phyloP scores from a whole-genome alignment of 2,113 vertebrate species.

The Cavia porcellus region DNA sequence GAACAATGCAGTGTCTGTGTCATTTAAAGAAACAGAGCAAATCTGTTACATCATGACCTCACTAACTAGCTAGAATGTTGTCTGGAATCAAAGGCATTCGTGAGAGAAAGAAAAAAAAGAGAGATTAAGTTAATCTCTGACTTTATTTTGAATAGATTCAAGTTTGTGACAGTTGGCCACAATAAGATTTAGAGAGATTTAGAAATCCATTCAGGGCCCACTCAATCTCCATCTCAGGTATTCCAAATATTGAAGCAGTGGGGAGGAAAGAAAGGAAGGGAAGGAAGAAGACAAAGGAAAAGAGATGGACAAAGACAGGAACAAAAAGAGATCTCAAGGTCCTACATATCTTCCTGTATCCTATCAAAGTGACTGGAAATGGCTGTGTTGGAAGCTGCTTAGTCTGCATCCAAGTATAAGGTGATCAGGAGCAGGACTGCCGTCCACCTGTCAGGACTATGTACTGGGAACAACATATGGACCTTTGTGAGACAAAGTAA shows the following conservation, averaged over 20 bases:
- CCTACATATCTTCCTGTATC: not conserved
- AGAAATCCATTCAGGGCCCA: not conserved
- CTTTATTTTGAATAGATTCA: not conserved
- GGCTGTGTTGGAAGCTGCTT: not conserved
- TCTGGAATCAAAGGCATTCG: not conserved
- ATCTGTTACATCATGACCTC: not conserved
- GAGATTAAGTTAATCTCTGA: not conserved
- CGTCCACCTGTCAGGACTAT: too few species aligned
- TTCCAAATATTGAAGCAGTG: not conserved
- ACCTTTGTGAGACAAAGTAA: not conserved
- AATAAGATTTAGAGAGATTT: not conserved
- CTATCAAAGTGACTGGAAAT: not conserved
- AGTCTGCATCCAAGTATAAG: not conserved
- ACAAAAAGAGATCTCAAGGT: not conserved
- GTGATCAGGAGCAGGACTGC: not conserved
- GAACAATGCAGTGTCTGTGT: not conserved
- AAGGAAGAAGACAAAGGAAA: too few species aligned
- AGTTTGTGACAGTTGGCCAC: not conserved
- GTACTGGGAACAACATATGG: accelerated
- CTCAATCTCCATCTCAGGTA: not conserved
- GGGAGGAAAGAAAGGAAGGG: too few species aligned
- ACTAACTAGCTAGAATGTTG: not conserved
- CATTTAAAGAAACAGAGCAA: not conserved
- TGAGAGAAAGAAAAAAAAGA: not conserved
- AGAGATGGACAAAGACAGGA: not conserved